A percentile compares a stretch with the other conserved stretches of the same genome.
Conservation (phyloP, 2,797 vertebrate species). For the Anguilla pacifica region DNA sequence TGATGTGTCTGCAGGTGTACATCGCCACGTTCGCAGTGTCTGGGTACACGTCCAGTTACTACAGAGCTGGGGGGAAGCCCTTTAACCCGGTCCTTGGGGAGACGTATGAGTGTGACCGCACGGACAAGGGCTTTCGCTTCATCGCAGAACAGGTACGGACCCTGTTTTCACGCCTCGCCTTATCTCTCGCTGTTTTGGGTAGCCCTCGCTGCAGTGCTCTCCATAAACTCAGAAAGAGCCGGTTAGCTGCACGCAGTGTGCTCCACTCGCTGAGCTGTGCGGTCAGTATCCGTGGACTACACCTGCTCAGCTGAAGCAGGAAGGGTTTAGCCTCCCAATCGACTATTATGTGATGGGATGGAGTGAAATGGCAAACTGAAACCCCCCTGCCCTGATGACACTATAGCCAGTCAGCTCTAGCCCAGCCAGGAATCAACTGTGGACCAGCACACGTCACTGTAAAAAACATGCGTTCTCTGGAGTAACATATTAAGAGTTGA, state of each 20-base stretch:
- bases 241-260: neutral
- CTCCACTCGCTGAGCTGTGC: neutral
- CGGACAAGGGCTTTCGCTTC: slow-evolving; percentile 91
- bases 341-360: neutral
- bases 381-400: neutral
- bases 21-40: slow-evolving; percentile 93
- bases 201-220: neutral
- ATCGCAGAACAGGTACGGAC: slow-evolving; percentile 78
- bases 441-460: neutral
- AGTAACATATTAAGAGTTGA: neutral
- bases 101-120: slow-evolving; percentile 89
- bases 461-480: neutral
- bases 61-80: slow-evolving; percentile 93
- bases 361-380: neutral
- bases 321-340: neutral
- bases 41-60: slow-evolving; percentile 91
- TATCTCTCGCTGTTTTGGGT: slow-evolving; percentile 33
- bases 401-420: neutral
- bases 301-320: neutral
- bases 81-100: slow-evolving; percentile 97
- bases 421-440: neutral
- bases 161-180: slow-evolving; percentile 22
- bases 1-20: slow-evolving; percentile 77
- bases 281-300: neutral
- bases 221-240: neutral